phyloP scores from a whole-genome alignment of 1,140 invertebrate species.

The Ptiloglossa arizonensis region DNA sequence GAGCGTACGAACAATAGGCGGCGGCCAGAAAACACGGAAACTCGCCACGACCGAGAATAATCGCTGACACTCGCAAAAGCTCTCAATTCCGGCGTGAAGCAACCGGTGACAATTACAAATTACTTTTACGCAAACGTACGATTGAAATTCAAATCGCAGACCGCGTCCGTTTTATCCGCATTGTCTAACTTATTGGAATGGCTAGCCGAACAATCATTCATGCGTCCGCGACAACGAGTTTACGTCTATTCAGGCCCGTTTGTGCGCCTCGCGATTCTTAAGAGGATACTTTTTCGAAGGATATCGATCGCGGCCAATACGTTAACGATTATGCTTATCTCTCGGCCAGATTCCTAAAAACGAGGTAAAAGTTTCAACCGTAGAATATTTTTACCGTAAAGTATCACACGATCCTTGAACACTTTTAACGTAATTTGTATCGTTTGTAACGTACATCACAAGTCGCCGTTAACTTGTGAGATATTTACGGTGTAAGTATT shows the following conservation, averaged over 20 bases:
- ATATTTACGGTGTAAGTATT: too few species aligned
- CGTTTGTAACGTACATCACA: too few species aligned
- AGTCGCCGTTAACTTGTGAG: too few species aligned
- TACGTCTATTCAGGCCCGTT: slow-evolving; percentile 1
- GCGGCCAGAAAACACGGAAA: slow-evolving; percentile 25
- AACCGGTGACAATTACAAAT: slow-evolving; percentile 55
- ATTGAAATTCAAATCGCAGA: slow-evolving; percentile 57
- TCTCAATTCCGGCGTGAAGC: slow-evolving; percentile 7
- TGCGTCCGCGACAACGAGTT: slow-evolving; percentile 6
- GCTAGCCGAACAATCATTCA: slow-evolving; percentile 13
- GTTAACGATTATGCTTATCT: too few species aligned
- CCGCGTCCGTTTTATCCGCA: slow-evolving; percentile 8
- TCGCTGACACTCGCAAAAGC: slow-evolving; percentile 22
- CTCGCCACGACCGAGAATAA: slow-evolving; percentile 15
- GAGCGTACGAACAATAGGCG: background rate
- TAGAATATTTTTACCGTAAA: too few species aligned
- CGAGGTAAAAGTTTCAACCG: too few species aligned
- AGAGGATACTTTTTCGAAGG: slow-evolving; percentile 2
- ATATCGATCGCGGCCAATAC: too few species aligned
- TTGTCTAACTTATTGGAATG: slow-evolving; percentile 21
- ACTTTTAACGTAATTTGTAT: too few species aligned
- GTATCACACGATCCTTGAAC: too few species aligned
- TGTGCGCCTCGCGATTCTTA: background rate
- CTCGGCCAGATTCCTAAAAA: too few species aligned
- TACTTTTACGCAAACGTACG: slow-evolving; percentile 26